These are phyloP conservation scores for Machimus atricapillus DNA, from an alignment of 2,888 invertebrate genomes.

Conservation along the genomic window DNA sequence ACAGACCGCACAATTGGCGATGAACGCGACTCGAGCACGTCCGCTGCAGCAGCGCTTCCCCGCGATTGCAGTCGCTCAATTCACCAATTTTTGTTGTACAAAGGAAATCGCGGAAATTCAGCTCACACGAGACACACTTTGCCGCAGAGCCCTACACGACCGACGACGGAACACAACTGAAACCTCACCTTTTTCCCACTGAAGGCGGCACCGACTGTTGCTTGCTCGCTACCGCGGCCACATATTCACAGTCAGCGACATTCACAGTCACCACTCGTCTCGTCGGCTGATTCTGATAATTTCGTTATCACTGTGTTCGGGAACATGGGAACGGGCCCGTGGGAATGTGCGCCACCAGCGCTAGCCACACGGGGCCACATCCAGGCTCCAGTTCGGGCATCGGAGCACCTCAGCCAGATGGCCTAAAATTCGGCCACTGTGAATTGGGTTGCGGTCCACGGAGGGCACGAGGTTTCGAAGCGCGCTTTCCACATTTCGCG, in stretches of 20 bases:
- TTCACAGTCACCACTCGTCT: neutral
- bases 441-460: neutral
- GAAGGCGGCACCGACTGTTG: slow-evolving; percentile 1
- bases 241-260: neutral
- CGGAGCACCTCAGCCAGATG: neutral
- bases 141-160: neutral
- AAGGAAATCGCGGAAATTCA: slow-evolving; percentile 8
- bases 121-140: neutral
- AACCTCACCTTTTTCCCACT: neutral
- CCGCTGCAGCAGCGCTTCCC: neutral
- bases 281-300: neutral
- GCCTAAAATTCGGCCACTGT: neutral
- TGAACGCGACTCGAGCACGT: neutral
- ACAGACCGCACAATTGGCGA: neutral
- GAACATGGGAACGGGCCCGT: neutral
- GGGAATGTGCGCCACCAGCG: neutral
- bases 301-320: neutral
- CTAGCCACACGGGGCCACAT: no score
- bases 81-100: neutral
- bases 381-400: neutral
- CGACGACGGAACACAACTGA: slow-evolving; percentile 8
- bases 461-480: neutral
- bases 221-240: neutral
- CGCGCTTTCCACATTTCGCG: neutral
- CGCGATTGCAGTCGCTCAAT: neutral